Conservation (phyloP, 92 coral and sea anemone species). For the Umimayanthus kanabou region DNA sequence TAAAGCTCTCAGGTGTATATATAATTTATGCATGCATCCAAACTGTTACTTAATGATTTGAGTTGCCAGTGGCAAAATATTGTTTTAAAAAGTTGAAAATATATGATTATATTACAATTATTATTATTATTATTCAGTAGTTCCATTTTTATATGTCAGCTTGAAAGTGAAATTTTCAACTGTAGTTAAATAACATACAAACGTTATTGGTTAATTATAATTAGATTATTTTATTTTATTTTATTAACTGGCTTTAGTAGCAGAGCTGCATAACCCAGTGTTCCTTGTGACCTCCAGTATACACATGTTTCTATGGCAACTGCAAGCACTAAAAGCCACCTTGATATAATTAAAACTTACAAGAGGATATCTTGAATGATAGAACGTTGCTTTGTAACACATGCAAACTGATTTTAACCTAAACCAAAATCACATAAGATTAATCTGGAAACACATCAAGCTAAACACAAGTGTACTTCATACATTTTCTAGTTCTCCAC, state of each 20-base stretch:
- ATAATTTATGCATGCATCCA: conserved; percentile 12
- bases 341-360: too few species aligned
- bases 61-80: background rate
- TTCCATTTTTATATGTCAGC: background rate
- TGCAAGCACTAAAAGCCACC: background rate
- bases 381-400: background rate
- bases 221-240: too few species aligned
- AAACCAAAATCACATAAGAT: background rate
- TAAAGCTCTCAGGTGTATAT: background rate
- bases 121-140: background rate
- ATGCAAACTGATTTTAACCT: background rate
- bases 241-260: too few species aligned
- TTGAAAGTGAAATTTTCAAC: background rate
- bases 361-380: background rate
- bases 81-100: background rate
- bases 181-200: too few species aligned
- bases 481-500: too few species aligned
- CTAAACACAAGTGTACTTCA: too few species aligned
- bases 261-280: background rate
- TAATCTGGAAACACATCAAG: too few species aligned
- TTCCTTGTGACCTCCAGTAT: background rate
- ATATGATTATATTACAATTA: too few species aligned
- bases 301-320: too few species aligned
- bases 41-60: background rate
- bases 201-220: too few species aligned